Evolutionary conservation across 2,797 vertebrate genomes (phyloP).

Genomic region (Anniella stebbinsi): DNA sequence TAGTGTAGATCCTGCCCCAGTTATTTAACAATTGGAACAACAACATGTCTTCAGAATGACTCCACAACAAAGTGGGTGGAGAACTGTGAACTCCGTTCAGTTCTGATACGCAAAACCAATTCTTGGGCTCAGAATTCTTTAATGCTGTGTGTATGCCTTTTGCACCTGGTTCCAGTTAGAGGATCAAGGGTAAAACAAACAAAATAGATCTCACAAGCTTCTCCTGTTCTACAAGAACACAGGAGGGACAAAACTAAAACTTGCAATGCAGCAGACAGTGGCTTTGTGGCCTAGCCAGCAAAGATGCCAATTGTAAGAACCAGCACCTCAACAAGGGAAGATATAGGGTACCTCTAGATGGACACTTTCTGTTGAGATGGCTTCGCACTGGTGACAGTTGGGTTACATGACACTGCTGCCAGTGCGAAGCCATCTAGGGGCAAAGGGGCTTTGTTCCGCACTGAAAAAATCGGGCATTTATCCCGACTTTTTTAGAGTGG

Average conservation of each 20-base stretch:
- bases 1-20: too few relatives aligned
- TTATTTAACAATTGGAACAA: too few relatives aligned
- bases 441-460: too few relatives aligned
- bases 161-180: too few relatives aligned
- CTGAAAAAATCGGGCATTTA: too few relatives aligned
- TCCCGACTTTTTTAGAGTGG: too few relatives aligned
- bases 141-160: neutral
- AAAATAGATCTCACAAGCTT: neutral
- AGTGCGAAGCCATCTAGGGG: too few relatives aligned
- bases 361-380: too few relatives aligned
- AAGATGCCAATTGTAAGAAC: neutral
- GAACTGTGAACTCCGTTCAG: neutral
- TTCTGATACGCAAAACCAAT: neutral
- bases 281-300: neutral
- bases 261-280: neutral
- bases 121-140: neutral
- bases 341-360: too few relatives aligned
- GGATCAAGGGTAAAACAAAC: neutral
- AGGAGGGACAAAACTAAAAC: neutral
- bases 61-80: neutral
- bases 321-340: too few relatives aligned
- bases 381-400: too few relatives aligned
- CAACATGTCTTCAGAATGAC: neutral
- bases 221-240: neutral
- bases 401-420: too few relatives aligned